A percentile compares a stretch with the other conserved stretches of the same genome.
These are phyloP conservation scores for Ptychobarbus kaznakovi DNA, from an alignment of 2,797 vertebrate genomes.

Conservation along the genomic window DNA sequence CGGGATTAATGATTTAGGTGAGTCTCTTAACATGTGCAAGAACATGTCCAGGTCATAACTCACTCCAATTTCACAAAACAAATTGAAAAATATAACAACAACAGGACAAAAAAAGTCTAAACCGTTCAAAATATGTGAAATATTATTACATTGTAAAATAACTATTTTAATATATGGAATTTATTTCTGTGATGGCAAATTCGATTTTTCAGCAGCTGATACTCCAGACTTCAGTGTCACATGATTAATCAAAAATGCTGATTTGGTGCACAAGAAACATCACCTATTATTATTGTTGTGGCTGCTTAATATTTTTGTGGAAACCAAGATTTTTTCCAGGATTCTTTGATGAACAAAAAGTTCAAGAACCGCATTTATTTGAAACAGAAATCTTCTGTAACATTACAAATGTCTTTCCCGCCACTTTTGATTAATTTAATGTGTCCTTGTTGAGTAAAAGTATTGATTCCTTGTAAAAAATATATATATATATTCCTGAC, in stretches of 20 bases:
- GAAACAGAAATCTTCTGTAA: background rate
- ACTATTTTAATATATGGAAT: background rate
- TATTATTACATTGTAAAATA: background rate
- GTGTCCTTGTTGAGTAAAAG: background rate
- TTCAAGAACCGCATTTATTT: background rate
- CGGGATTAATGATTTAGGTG: too few species aligned
- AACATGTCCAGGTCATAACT: background rate
- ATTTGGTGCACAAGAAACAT: background rate
- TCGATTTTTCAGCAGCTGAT: background rate
- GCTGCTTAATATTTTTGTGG: background rate
- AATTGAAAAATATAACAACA: background rate
- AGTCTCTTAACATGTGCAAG: background rate
- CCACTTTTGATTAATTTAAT: background rate
- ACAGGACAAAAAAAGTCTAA: background rate
- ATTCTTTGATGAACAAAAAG: background rate
- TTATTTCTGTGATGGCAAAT: background rate
- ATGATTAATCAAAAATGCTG: background rate
- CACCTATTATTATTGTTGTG: background rate
- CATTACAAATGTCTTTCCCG: background rate
- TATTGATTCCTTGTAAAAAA: background rate
- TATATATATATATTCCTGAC: background rate
- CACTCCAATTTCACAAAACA: background rate
- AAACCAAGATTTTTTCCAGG: background rate
- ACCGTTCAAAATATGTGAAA: background rate
- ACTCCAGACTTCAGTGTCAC: background rate